Evolutionary conservation across 1,140 invertebrate genomes (phyloP), one percentile per base, ranked within the genome.

Genomic region (Mizuhopecten yessoensis): DNA sequence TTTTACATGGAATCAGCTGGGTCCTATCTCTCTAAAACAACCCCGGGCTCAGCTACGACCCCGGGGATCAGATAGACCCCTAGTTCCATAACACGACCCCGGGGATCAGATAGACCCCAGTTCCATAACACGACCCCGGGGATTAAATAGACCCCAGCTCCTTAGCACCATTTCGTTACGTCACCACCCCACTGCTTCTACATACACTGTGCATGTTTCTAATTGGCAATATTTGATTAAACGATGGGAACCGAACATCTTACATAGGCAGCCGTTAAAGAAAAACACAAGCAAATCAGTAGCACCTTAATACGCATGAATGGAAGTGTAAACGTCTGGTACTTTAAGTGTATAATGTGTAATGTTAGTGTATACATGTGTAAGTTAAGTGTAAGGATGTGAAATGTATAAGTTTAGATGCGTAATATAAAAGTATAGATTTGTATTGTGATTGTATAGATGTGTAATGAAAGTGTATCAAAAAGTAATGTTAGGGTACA

Each of bases 1-100:
- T 90, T 87, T 33, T 75, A 75, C 57, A 75, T 17, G 11, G 57
- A 75, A 75, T 13, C 57, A 75, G 57, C 57, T 75, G 23, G 57
- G 23, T 17, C 23, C 23, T 75, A 29, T 57, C 7, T 75, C 57
- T 75, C 1, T 75, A 23, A 75, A 75, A 75, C 29, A 5, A 75
- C 57, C 57, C 57, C n/a, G n/a, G 57, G 57, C 5, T 75, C 23
- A 75, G 5, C 57, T 17, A 75, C 57, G 57, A 75, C 57, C 57
- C 57, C 57, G 5, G 57, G 57, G 57, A 17, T 75, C 57, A 75
- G 57, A 75, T 29, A 17, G n/a, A 75, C 5, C 57, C n/a, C 57
- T 1, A n/a, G n/a, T n/a, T n/a, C 9, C 1, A 10, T 45, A 45
- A 45, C 42, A 45, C 42, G 42, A 45, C 57, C 57, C 57, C 57